Conservation (phyloP, 2,113 vertebrate species). For the Menidia beryllina region DNA sequence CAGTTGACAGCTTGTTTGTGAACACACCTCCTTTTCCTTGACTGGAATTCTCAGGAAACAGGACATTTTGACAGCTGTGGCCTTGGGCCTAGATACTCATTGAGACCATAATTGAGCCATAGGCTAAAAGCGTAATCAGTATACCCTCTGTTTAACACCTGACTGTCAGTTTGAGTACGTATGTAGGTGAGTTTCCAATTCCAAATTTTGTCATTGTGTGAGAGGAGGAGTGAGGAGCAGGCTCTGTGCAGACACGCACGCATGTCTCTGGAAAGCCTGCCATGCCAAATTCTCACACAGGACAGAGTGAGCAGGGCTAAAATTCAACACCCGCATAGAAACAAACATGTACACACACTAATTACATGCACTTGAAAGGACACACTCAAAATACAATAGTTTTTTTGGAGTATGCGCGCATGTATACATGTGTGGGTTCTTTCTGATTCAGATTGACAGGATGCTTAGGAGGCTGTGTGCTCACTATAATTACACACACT, state of each 20-base stretch:
- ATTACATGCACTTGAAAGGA: slow-evolving; percentile 53
- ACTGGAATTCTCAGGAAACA: slow-evolving; percentile 49
- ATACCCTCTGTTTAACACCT: slow-evolving; percentile 70
- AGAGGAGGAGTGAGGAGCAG: slow-evolving; percentile 47
- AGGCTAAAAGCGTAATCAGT: slow-evolving; percentile 70
- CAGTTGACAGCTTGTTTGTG: slow-evolving; percentile 17
- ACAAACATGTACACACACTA: slow-evolving; percentile 30
- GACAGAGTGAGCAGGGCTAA: slow-evolving; percentile 30
- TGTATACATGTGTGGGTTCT: slow-evolving; percentile 64
- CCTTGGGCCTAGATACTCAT: slow-evolving; percentile 67
- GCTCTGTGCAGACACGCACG: slow-evolving; percentile 74
- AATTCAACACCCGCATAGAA: slow-evolving; percentile 31
- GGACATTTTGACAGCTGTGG: slow-evolving; percentile 62
- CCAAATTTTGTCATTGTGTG: slow-evolving; percentile 66
- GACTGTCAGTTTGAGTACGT: slow-evolving; percentile 50
- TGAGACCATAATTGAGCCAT: slow-evolving; percentile 68
- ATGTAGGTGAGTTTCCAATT: slow-evolving; percentile 49
- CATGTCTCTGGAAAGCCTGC: slow-evolving; percentile 33
- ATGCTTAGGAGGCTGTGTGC: slow-evolving; percentile 80
- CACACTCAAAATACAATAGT: slow-evolving; percentile 60
- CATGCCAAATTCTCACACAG: slow-evolving; percentile 62
- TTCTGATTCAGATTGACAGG: slow-evolving; percentile 84
- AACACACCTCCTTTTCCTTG: slow-evolving; percentile 43
- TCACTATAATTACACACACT: slow-evolving; percentile 84
- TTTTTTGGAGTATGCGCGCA: slow-evolving; percentile 45